These are phyloP conservation scores for Linurgus olivaceus DNA, from an alignment of 2,797 vertebrate species.

Conservation along the genomic window DNA sequence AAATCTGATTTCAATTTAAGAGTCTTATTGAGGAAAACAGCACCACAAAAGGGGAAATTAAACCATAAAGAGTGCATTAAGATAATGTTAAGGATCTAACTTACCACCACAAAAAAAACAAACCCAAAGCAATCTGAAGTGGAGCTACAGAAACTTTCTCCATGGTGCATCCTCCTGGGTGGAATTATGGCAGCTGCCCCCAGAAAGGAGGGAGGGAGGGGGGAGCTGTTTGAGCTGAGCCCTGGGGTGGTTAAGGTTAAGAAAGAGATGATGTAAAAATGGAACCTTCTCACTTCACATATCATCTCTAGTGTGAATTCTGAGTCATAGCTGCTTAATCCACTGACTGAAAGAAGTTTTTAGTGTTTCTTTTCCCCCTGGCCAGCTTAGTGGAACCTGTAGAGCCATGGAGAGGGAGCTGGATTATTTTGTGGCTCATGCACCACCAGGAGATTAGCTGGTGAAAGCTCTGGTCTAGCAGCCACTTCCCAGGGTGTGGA, in stretches of 20 bases:
- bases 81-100: slow-evolving; percentile 70
- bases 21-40: slow-evolving; percentile 72
- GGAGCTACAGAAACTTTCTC: slow-evolving; percentile 44
- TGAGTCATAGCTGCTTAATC: background rate
- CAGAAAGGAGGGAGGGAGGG: background rate
- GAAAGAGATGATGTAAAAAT: background rate
- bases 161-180: background rate
- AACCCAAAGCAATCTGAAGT: slow-evolving; percentile 46
- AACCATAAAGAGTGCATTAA: slow-evolving; percentile 80
- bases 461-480: background rate
- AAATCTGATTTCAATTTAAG: slow-evolving; percentile 79
- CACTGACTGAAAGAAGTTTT: background rate
- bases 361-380: background rate
- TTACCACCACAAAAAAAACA: slow-evolving; percentile 48
- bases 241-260: background rate
- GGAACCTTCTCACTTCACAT: background rate
- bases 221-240: background rate
- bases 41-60: slow-evolving; percentile 78
- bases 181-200: slow-evolving; percentile 24
- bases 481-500: background rate
- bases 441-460: background rate
- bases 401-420: background rate
- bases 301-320: background rate
- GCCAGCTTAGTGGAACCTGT: background rate
- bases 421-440: background rate